These are phyloP conservation scores for Perdita meconis DNA, from an alignment of 2,888 invertebrate genomes.

Conservation along the genomic window DNA sequence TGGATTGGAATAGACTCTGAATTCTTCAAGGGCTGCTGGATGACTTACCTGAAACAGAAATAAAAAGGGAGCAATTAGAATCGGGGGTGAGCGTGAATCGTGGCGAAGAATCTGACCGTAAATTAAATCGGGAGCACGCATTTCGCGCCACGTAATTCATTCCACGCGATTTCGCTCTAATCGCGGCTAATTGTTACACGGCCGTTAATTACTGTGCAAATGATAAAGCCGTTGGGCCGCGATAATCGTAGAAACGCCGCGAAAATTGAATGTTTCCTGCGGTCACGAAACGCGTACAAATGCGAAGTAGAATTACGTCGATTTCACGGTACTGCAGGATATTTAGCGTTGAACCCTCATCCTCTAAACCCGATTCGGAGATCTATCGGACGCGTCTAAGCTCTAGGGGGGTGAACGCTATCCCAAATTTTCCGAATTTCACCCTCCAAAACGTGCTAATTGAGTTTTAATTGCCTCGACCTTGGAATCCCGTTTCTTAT, in stretches of 20 bases:
- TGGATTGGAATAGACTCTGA: neutral
- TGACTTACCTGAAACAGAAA: slow-evolving; percentile 51
- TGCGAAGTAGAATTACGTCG: slow-evolving; percentile 12
- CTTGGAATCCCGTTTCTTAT: slow-evolving; percentile 20
- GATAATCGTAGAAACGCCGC: slow-evolving; percentile 63
- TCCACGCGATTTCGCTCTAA: slow-evolving; percentile 60
- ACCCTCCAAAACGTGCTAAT: slow-evolving; percentile 8
- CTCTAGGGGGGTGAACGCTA: neutral
- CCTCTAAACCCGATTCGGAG: neutral
- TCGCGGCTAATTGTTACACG: slow-evolving; percentile 66
- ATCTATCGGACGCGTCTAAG: neutral
- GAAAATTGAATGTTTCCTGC: slow-evolving; percentile 44
- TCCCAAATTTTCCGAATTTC: neutral
- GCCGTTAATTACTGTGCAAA: slow-evolving; percentile 74
- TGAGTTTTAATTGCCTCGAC: slow-evolving; percentile 30
- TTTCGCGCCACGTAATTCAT: slow-evolving; percentile 38
- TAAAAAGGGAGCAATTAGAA: slow-evolving; percentile 4
- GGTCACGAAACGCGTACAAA: slow-evolving; percentile 14
- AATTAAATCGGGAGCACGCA: slow-evolving; percentile 30
- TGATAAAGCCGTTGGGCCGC: slow-evolving; percentile 70
- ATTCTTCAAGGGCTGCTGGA: neutral
- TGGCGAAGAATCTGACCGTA: slow-evolving; percentile 18
- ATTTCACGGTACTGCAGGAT: neutral
- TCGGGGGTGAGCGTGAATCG: slow-evolving; percentile 1
- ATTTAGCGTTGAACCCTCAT: neutral